Evolutionary conservation across 2,113 vertebrate genomes (phyloP), one percentile per base, ranked within the genome.

Genomic region (Corythornis vintsioides): DNA sequence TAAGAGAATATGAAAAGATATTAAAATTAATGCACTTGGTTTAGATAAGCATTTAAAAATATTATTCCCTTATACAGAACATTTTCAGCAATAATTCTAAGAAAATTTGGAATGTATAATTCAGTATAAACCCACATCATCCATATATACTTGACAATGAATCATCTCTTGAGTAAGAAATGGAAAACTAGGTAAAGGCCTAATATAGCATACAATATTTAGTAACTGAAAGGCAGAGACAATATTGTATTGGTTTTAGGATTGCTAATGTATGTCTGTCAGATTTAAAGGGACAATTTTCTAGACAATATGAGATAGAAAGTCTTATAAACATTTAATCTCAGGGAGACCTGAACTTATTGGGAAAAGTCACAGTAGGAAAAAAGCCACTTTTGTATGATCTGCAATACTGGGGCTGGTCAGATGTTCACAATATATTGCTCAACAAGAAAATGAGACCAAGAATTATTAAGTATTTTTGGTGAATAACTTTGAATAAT

Each of bases 401-500:
- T 89, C 67, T 88, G 78, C 63, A 71, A 21, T 63, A 74, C 26
- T 70, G 78, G 33, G 35, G 15, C 38, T 77, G 77, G 90, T 93
- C 92, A 95, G 87, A 94, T 93, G 89, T 92, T 96, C 95, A 88
- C 71, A 89, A 89, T 96, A 71, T 83, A 95, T 92, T 91, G 94
- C 94, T 96, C 94, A 95, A 53, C 71, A 93, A 92, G 81, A 93
- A 93, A 83, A 43, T 56, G 60, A 95, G 87, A 84, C 82, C 78
- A 85, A 95, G 82, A 96, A 86, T 93, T 96, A 94, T 87, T 93
- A 93, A 95, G 56, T 88, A 95, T 95, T 52, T 95, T 95, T 95
- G 75, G 87, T 95, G 94, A 96, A 96, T 96, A 96, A 94, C 91
- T 96, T 94, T 96, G 94, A 96, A 96, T 96, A 96, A 96, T 96